These are phyloP conservation scores for Meghimatium bilineatum DNA, from an alignment of 2,888 invertebrate species.

Conservation along the genomic window DNA sequence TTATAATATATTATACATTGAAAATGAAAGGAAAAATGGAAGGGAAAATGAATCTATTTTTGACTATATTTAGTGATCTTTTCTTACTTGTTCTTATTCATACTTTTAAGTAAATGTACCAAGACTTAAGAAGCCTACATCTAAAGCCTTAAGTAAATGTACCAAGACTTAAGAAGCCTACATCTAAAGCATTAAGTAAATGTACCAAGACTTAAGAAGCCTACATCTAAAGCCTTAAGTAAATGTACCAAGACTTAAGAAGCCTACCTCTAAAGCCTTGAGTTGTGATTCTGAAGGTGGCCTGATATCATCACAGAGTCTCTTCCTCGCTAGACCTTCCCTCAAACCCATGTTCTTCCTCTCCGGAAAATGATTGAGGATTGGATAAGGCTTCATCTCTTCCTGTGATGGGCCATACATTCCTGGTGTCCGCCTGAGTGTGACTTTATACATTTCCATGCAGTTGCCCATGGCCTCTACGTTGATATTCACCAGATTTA, in stretches of 20 bases:
- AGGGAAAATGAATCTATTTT: no score
- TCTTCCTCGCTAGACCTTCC: slow-evolving; percentile 46
- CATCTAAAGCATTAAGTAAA: no score
- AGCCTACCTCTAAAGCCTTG: slow-evolving; percentile 60
- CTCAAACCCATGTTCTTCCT: slow-evolving; percentile 32
- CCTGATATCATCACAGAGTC: slow-evolving; percentile 50
- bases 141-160: no score
- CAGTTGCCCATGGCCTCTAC: slow-evolving; percentile 68
- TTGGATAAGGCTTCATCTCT: slow-evolving; percentile 34
- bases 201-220: neutral
- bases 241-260: no score
- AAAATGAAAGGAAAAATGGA: no score
- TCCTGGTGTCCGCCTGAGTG: slow-evolving; percentile 55
- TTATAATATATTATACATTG: no score
- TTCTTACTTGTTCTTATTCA: no score
- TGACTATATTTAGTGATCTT: no score
- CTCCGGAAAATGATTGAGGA: slow-evolving; percentile 23
- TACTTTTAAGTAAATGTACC: no score
- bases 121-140: no score
- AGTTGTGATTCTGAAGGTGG: slow-evolving; percentile 62
- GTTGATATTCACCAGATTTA: no score
- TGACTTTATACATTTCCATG: slow-evolving; percentile 65
- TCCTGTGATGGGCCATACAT: slow-evolving; percentile 41
- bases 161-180: no score
- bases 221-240: slow-evolving; percentile 63